Evolutionary conservation across 2,888 invertebrate genomes (phyloP), one percentile per base, ranked within the genome.

Genomic region (Pseudeuparius sepicola): DNA sequence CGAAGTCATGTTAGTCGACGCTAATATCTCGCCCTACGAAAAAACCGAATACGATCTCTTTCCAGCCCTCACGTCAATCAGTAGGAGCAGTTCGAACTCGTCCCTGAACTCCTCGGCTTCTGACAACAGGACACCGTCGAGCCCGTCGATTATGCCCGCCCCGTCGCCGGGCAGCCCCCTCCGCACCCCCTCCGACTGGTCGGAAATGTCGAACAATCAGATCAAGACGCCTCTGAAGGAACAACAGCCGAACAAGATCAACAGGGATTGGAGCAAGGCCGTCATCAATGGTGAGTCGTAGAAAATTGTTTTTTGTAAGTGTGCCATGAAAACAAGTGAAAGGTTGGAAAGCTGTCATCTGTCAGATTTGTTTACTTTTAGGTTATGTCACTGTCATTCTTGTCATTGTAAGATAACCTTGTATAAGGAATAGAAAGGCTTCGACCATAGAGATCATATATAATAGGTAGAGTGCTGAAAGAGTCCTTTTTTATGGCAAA

Each of bases 71-170:
- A 64, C 61, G 63, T 48, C 63, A 27, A 68, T 71, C 40, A 77
- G 77, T 39, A 67, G 73, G 36, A 76, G 75, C 48, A 77, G 75
- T 48, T 78, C 78, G 3, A 70, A 71, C 4, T 76, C 77, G 2
- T 73, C 72, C 36, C 54, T 74, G 23, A 73, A 70, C 49, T 73
- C 73, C 42, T 57, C 67, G 30, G 60, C 67, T 2, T 67, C 70
- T 7, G 71, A 71, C 43, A 52, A 56, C 17, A 54, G 56, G 18
- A 55, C 52, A n/a, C 55, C 59, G 2, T 50, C 55, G 6, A 57
- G 55, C 44, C 57, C 59, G 4, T 49, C 55, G 2, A 46, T 54
- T 7, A 36, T 53, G 4, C 43, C 61, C 43, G 60, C 48, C 50
- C 61, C 54, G 41, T 56, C 57, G 41, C 66, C 56, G 60, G 49